phyloP scores from a whole-genome alignment of 2,888 invertebrate genomes.

The Lampropteryx suffumata region DNA sequence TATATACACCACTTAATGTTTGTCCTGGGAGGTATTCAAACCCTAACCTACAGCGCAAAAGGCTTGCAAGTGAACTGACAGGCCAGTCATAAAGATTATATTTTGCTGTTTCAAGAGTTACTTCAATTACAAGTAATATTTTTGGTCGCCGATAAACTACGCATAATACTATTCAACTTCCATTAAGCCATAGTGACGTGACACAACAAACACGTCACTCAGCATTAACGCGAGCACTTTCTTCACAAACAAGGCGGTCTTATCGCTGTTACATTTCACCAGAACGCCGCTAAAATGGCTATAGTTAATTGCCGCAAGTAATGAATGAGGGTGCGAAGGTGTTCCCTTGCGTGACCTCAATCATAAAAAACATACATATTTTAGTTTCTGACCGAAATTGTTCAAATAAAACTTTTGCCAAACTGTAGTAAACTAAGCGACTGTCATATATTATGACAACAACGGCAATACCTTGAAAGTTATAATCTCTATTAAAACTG shows the following conservation, averaged over 20 bases:
- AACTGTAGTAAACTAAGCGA: no score
- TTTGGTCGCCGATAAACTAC: neutral
- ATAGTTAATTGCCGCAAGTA: slow-evolving; percentile 23
- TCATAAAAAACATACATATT: slow-evolving; percentile 16
- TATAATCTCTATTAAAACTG: no score
- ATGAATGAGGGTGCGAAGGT: slow-evolving; percentile 17
- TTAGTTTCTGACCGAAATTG: neutral
- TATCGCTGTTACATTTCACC: slow-evolving; percentile 17
- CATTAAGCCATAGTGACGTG: slow-evolving; percentile 6
- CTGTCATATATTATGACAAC: no score
- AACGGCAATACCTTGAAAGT: no score
- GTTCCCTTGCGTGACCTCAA: slow-evolving; percentile 16
- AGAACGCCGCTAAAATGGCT: slow-evolving; percentile 9
- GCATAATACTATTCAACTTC: neutral
- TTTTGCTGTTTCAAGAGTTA: no score
- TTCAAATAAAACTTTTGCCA: neutral
- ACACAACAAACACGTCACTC: slow-evolving; percentile 19
- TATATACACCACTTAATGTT: no score
- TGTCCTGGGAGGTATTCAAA: no score
- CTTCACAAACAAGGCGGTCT: slow-evolving; percentile 11
- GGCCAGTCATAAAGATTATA: no score
- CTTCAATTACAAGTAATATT: neutral
- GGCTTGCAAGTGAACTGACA: no score
- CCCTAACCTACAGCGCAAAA: no score
- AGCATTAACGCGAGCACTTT: slow-evolving; percentile 17